phyloP scores from a whole-genome alignment of 1,140 invertebrate genomes.

The Portunus trituberculatus region DNA sequence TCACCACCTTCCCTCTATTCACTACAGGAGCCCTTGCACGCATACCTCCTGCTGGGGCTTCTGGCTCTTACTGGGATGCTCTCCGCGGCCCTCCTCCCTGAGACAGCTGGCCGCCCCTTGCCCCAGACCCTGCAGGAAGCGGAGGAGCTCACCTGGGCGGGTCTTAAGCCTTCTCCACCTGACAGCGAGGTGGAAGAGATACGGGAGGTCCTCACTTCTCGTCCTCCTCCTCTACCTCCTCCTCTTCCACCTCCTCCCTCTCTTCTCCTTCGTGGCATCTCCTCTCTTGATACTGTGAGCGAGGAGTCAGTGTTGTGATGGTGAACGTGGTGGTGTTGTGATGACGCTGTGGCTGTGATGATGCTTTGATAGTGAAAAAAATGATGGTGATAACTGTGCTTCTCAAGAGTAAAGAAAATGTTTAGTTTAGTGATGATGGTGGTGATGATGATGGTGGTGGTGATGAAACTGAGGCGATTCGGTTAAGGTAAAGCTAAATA shows the following conservation, averaged over 20 bases:
- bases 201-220: not conserved
- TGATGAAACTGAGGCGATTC: not conserved
- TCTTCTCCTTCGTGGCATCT: not conserved
- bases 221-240: not conserved
- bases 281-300: too few species aligned
- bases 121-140: constrained; percentile 65
- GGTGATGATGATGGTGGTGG: not conserved
- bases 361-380: too few species aligned
- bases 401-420: not conserved
- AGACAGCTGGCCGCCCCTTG: constrained; percentile 36
- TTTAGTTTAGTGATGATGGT: not conserved
- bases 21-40: constrained; percentile 31
- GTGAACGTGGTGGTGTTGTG: not conserved
- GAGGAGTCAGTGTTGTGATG: not conserved
- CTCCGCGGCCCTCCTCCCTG: constrained; percentile 49
- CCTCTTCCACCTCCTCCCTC: not conserved
- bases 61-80: not conserved
- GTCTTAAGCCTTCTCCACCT: not conserved
- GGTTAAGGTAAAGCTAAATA: not conserved
- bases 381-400: too few species aligned
- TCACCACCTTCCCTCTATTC: not conserved
- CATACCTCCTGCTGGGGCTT: constrained; percentile 36
- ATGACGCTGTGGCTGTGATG: not conserved
- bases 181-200: not conserved
- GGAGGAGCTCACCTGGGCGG: constrained; percentile 13